phyloP scores from a whole-genome alignment of 2,797 vertebrate genomes.

The Poeciliopsis presidionis region DNA sequence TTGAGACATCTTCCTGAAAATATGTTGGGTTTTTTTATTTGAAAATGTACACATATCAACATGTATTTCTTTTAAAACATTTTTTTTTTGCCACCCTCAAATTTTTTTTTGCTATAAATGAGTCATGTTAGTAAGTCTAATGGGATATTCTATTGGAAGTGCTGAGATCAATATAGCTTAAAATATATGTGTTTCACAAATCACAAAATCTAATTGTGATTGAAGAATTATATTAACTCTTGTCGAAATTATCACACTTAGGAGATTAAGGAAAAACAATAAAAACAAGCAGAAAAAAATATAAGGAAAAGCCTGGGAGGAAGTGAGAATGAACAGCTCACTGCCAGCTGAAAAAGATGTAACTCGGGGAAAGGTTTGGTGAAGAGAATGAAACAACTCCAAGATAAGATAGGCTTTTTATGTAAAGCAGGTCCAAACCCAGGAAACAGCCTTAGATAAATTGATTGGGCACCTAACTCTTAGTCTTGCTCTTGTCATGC shows the following conservation, averaged over 20 bases:
- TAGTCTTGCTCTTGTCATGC: too few relatives aligned
- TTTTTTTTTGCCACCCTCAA: not conserved
- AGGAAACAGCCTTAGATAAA: too few relatives aligned
- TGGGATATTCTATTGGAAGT: not conserved
- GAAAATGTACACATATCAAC: not conserved
- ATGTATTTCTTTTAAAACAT: not conserved
- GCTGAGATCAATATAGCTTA: not conserved
- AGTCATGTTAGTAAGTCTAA: not conserved
- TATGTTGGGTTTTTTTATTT: not conserved
- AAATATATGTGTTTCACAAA: not conserved
- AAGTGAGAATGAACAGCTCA: not conserved
- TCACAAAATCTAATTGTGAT: not conserved
- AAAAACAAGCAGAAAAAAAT: not conserved
- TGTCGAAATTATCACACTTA: not conserved
- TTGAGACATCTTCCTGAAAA: not conserved
- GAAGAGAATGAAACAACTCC: too few relatives aligned
- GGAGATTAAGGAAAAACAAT: not conserved
- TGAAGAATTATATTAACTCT: not conserved
- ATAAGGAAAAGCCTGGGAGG: not conserved
- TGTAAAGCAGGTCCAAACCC: too few relatives aligned
- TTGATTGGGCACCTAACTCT: too few relatives aligned
- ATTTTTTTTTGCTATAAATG: not conserved
- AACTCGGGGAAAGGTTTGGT: too few relatives aligned
- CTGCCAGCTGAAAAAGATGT: too few relatives aligned
- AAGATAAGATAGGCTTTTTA: too few relatives aligned